Base-by-base conservation (phyloP, 2,888 invertebrate genomes). In the Metacarcinus magister region DNA sequence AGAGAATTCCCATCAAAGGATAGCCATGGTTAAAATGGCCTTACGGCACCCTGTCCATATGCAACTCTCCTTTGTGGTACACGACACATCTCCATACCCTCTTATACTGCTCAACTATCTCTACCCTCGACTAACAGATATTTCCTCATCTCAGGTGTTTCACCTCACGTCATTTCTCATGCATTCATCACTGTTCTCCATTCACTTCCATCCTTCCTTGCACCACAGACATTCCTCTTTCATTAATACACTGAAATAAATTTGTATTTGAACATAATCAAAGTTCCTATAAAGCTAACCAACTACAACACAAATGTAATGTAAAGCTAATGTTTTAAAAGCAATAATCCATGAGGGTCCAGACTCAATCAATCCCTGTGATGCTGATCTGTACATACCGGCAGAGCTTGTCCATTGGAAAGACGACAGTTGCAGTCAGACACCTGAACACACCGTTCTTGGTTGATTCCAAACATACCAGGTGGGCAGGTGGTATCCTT, bases 391-490 rank as follows among this genome's bases (percentile, higher is more conserved):
- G 32, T 2, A 96, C 96, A 54, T 92, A 97, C 97, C 87, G 96
- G 96, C 43, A 97, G 39, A 39, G 96, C 94, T 92, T 98, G 97
- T 43, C 98, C 98, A n/a, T 98, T 97, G 23, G 98, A 98, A 82
- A 98, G 98, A 96, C 98, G 98, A 97, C 99, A 99, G 13, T 98
- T 98, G 97, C 99, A 99, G 97, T 99, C 98, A 67, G 98, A 98
- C 23, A 98, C 97, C 0, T 98, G 98, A 0, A 99, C 98, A 97
- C 99, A 99, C 0, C 98, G 98, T 46, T 98, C 97, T 97, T 98
- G 98, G 97, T 99, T 98, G 2, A 98, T 98, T 98, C 98, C 99
- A 94, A 98, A 98, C 97, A 98, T 98, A 0, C 98, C 98, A 0
- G 97, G 97, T 0, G 98, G 98, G 97, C 99, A 99, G 8, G 97